Conservation (phyloP, 2,797 vertebrate species). For the Chaetophractus vellerosus region DNA sequence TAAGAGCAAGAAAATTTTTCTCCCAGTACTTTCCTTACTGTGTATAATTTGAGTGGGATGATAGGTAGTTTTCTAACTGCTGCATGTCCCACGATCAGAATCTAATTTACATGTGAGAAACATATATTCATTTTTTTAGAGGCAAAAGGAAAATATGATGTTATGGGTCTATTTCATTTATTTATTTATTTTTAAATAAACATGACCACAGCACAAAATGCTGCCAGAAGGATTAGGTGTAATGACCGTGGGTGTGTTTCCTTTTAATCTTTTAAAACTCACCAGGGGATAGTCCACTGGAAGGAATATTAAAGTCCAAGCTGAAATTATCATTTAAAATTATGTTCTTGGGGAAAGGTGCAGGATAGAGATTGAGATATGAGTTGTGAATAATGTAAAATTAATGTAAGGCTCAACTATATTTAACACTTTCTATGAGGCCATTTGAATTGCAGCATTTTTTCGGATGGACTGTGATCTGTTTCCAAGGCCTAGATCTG, state of each 20-base stretch:
- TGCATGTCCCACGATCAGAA: conserved; percentile 72
- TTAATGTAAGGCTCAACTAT: conserved; percentile 34
- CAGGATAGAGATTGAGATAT: conserved; percentile 50
- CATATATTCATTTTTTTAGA: conserved; percentile 28
- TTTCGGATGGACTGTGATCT: background rate
- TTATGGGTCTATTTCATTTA: conserved; percentile 79
- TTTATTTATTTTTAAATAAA: conserved; percentile 75
- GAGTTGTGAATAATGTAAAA: conserved; percentile 51
- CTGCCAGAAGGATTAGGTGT: conserved; percentile 61
- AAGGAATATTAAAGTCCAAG: conserved; percentile 67
- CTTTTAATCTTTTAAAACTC: conserved; percentile 78
- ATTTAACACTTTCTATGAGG: conserved; percentile 29
- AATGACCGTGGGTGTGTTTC: conserved; percentile 69
- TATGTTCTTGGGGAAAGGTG: conserved; percentile 30
- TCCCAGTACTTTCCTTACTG: conserved; percentile 79
- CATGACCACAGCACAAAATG: conserved; percentile 23
- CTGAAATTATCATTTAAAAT: conserved; percentile 68
- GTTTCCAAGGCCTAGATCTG: background rate
- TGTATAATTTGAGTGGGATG: conserved; percentile 84
- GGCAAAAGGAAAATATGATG: conserved; percentile 70
- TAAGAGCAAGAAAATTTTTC: conserved; percentile 77
- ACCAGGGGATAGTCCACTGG: conserved; percentile 39
- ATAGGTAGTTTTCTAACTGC: conserved; percentile 81
- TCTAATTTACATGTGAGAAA: conserved; percentile 77
- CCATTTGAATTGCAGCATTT: conserved; percentile 34